Conservation (phyloP, 1,140 invertebrate species). For the Hydropsyche tenuis region DNA sequence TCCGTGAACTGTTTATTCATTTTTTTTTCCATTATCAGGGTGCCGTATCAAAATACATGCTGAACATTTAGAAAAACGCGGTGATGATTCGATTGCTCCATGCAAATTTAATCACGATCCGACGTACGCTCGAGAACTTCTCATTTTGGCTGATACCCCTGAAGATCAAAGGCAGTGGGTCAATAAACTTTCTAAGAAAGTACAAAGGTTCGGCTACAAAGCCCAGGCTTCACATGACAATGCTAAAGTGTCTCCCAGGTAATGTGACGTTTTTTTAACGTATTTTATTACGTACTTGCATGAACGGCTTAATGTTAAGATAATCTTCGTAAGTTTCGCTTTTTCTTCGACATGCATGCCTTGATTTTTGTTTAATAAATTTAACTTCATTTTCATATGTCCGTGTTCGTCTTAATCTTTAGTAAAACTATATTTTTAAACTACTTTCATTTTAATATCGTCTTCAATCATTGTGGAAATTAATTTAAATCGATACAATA, state of each 20-base stretch:
- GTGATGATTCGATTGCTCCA: slow-evolving; percentile 82
- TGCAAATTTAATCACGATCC: slow-evolving; percentile 95
- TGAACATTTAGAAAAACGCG: slow-evolving; percentile 83
- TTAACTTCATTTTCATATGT: no score
- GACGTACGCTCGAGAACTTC: slow-evolving; percentile 88
- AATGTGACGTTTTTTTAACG: not conserved
- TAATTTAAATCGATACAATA: no score
- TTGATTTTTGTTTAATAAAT: not conserved
- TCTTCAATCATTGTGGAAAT: no score
- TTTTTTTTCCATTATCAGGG: slow-evolving; percentile 63
- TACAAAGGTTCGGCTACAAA: slow-evolving; percentile 93
- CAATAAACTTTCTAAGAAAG: slow-evolving; percentile 85
- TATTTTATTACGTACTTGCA: not conserved
- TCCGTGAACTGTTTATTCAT: not conserved
- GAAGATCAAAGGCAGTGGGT: slow-evolving; percentile 96
- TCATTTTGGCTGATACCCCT: slow-evolving; percentile 81
- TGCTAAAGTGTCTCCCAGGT: slow-evolving; percentile 60
- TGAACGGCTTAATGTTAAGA: not conserved
- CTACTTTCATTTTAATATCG: no score
- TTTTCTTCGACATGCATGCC: no score
- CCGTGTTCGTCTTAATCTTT: no score
- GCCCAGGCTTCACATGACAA: slow-evolving; percentile 68
- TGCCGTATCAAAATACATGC: slow-evolving; percentile 96
- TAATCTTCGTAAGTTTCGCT: no score
- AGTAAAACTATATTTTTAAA: no score